Evolutionary conservation across 2,797 vertebrate genomes (phyloP).

Genomic region (Tangara arthus): DNA sequence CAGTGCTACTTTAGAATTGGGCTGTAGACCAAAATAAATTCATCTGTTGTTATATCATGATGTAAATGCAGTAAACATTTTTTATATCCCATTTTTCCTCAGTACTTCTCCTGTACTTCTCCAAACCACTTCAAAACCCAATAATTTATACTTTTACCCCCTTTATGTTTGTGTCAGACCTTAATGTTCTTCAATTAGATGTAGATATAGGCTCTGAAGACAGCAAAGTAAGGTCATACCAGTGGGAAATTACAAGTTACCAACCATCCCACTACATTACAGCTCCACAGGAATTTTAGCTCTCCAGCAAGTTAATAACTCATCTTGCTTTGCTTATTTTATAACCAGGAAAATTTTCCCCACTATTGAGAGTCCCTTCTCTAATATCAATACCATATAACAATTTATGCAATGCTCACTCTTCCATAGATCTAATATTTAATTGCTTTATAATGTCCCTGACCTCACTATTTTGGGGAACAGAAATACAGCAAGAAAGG

Average conservation of each 20-base stretch:
- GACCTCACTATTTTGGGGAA: slow-evolving; percentile 57
- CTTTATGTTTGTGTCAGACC: background rate
- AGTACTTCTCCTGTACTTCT: background rate
- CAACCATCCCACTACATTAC: background rate
- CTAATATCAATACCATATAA: background rate
- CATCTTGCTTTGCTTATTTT: background rate
- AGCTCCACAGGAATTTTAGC: background rate
- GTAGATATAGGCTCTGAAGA: background rate
- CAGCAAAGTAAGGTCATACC: background rate
- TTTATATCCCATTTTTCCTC: background rate
- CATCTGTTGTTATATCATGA: background rate
- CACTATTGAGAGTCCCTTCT: background rate
- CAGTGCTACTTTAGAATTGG: background rate
- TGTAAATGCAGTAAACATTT: background rate
- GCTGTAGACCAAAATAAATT: background rate
- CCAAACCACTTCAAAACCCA: background rate
- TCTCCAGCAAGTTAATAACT: background rate
- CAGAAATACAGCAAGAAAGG: slow-evolving; percentile 20
- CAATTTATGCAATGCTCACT: background rate
- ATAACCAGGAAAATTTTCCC: background rate
- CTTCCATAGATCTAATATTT: background rate
- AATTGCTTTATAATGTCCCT: slow-evolving; percentile 11
- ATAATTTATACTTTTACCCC: background rate
- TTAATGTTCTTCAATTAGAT: background rate
- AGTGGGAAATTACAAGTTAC: background rate